Percentiles rank a stretch among this genome's conserved stretches.
Conservation (phyloP, 2,797 vertebrate genomes). For the Micrastur ruficollis region DNA sequence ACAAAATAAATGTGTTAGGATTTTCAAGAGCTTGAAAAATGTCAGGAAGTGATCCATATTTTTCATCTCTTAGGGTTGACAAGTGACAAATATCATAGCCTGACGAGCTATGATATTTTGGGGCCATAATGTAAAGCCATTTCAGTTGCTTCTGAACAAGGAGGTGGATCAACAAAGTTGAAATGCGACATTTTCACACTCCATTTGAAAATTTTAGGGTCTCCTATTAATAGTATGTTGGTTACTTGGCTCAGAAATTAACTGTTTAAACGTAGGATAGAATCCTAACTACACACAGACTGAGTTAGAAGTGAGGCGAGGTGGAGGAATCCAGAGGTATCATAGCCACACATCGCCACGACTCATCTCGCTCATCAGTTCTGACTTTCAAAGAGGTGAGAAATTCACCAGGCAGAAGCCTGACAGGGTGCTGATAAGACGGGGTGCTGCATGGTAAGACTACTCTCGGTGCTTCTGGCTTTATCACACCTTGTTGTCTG, state of each 20-base stretch:
- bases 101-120: not conserved
- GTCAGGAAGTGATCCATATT: not conserved
- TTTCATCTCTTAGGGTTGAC: not conserved
- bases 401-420: not conserved
- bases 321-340: not conserved
- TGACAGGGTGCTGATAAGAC: not conserved
- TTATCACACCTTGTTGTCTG: not conserved
- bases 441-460: not conserved
- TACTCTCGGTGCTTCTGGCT: not conserved
- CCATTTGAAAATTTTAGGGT: not conserved
- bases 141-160: not conserved
- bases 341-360: accelerated
- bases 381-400: not conserved
- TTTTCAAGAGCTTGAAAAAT: conserved; percentile 23
- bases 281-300: not conserved
- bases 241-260: not conserved
- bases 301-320: not conserved
- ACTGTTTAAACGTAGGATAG: not conserved
- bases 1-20: not conserved
- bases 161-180: not conserved
- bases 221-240: not conserved
- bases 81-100: not conserved
- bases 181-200: not conserved
- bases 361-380: accelerated
- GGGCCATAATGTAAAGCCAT: not conserved